Evolutionary conservation across 2,797 vertebrate species (phyloP).

Genomic region (Adelosebastes latens): DNA sequence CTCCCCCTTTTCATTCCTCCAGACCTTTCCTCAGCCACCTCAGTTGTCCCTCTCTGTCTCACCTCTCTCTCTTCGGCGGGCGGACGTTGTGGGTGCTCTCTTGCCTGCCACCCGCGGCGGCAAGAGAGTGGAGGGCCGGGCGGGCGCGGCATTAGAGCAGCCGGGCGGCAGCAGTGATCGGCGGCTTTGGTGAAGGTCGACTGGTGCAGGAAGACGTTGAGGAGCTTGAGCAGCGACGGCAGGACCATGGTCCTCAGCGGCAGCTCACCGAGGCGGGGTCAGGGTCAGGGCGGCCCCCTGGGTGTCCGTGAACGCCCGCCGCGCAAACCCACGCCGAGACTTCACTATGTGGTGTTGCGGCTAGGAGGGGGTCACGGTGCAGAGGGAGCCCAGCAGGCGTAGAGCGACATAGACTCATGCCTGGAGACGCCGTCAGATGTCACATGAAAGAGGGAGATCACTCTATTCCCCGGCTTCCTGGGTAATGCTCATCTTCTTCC

Average conservation of each 20-base stretch:
- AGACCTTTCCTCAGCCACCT: background rate
- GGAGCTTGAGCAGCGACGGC: slow-evolving; percentile 78
- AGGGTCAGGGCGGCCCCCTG: slow-evolving; percentile 45
- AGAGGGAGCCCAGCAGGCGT: slow-evolving; percentile 21
- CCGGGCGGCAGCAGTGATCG: slow-evolving; percentile 49
- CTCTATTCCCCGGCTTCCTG: slow-evolving; percentile 6
- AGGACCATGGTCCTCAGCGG: slow-evolving; percentile 82
- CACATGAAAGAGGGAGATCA: slow-evolving; percentile 13
- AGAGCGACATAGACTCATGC: slow-evolving; percentile 44
- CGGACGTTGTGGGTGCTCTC: slow-evolving; percentile 51
- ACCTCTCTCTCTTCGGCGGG: slow-evolving; percentile 74
- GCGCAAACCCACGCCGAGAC: background rate
- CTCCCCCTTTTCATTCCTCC: background rate
- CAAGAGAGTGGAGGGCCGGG: slow-evolving; percentile 69
- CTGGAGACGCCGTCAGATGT: slow-evolving; percentile 46
- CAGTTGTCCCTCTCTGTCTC: slow-evolving; percentile 33
- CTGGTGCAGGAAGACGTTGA: slow-evolving; percentile 76
- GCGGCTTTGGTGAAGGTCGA: slow-evolving; percentile 41
- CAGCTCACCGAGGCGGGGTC: slow-evolving; percentile 52
- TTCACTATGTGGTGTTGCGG: slow-evolving; percentile 10
- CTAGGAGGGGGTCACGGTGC: background rate
- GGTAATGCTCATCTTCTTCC: background rate
- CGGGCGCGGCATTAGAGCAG: slow-evolving; percentile 79
- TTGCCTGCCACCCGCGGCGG: slow-evolving; percentile 74
- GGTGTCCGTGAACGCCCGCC: slow-evolving; percentile 16